Evolutionary conservation across 2,888 invertebrate genomes (phyloP), one percentile per base, ranked within the genome.

Genomic region (Xestia sexstrigata): DNA sequence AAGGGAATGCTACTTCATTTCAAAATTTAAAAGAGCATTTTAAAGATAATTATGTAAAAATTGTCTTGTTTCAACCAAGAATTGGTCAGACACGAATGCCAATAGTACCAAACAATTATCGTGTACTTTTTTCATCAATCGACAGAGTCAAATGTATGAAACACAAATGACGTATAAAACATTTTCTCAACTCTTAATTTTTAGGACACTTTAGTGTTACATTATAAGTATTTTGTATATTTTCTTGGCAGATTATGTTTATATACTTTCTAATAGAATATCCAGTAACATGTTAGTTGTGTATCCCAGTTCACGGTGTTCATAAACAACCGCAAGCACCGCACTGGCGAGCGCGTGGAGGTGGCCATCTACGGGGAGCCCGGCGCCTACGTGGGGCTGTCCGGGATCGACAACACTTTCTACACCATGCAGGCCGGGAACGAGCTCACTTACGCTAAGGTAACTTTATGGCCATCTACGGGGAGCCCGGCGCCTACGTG

Each of bases 391-490:
- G 99, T 99, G 9, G 99, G 99, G 0, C 97, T 99, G 30, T 98
- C 99, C 0, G 99, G 98, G 72, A 98, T 99, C 81, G 99, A 99
- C 94, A 97, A 98, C 90, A 98, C 98, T 42, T 98, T 99, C 94
- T 99, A 98, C 94, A 98, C 98, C 13, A 98, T 99, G 98, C 99
- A 99, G 96, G 99, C 99, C 23, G 99, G 99, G 69, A 99, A 99
- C 93, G 99, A 99, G 91, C 96, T 99, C 77, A 98, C 98, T 0
- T 99, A 99, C 91, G 98, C 98, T 1, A 98, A 98, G 95, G 98
- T 98, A 91, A 17, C 1, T 58, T 0, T 39, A 45, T 99, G 76
- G 99, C 99, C 0, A 98, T 99, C 84, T 98, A 98, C 91, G 99
- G 99, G 23, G 99, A 99, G 93, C 99, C 99, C 0, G 99, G 99